Conservation (phyloP, 2,113 vertebrate species). For the Brevimyrus niger region DNA sequence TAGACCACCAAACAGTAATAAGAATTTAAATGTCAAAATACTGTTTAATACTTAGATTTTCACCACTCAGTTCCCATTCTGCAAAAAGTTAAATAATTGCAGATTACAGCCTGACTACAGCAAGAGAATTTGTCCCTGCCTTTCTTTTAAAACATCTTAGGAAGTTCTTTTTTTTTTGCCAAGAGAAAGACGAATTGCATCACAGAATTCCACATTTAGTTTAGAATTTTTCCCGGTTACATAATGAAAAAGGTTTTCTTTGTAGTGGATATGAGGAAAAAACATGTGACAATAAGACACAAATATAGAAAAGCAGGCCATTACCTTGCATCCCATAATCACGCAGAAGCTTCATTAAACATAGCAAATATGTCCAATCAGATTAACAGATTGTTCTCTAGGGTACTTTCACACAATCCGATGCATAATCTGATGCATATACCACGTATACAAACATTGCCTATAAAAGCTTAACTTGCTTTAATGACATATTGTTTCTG, state of each 20-base stretch:
- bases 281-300: neutral
- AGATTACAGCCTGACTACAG: conserved; percentile 14
- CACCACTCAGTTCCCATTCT: neutral
- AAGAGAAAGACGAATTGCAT: neutral
- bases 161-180: neutral
- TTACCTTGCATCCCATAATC: conserved; percentile 9
- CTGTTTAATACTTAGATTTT: conserved; percentile 1
- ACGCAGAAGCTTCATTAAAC: conserved; percentile 18
- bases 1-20: conserved; percentile 2
- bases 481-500: neutral
- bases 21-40: conserved; percentile 16
- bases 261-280: neutral
- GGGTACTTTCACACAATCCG: neutral
- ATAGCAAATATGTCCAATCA: conserved; percentile 9
- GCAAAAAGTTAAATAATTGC: conserved; percentile 5
- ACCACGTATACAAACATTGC: neutral
- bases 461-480: conserved; percentile 1
- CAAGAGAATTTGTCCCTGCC: neutral
- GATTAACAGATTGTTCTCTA: neutral
- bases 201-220: neutral
- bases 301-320: conserved; percentile 13
- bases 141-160: neutral
- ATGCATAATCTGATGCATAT: neutral
- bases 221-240: neutral
- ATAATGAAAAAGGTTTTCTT: neutral